phyloP scores from a whole-genome alignment of 1,140 invertebrate species.

The Oscheius sp. region DNA sequence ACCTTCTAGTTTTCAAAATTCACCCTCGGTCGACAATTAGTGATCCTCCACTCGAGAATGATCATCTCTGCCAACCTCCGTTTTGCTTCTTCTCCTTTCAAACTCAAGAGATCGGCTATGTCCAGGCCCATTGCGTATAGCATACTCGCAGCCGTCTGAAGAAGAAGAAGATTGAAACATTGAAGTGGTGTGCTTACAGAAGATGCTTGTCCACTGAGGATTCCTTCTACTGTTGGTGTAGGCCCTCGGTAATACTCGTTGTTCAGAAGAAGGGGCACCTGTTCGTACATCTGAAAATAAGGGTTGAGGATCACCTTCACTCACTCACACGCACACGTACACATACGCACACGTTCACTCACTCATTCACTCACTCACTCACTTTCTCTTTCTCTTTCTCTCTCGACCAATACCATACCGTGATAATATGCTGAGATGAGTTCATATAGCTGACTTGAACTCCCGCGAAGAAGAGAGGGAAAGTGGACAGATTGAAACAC shows the following conservation, averaged over 20 bases:
- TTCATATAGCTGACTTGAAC: constrained; percentile 25
- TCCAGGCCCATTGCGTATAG: constrained; percentile 10
- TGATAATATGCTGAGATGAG: constrained; percentile 19
- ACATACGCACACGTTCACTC: no score
- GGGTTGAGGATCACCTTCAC: not conserved
- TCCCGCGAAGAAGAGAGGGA: constrained; percentile 21
- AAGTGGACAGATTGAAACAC: constrained; percentile 19
- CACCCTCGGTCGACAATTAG: constrained; percentile 11
- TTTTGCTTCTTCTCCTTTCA: constrained; percentile 6
- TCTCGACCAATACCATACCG: not conserved
- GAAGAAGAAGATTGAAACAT: not conserved
- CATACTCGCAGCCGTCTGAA: not conserved
- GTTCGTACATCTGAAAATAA: constrained; percentile 15
- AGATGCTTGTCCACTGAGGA: constrained; percentile 9
- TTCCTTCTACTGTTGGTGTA: not conserved
- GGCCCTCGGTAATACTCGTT: constrained; percentile 5
- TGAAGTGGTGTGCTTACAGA: not conserved
- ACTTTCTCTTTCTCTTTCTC: no score
- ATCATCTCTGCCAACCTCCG: constrained; percentile 24
- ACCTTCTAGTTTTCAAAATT: not conserved
- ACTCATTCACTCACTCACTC: no score
- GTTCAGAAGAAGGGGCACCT: constrained; percentile 13
- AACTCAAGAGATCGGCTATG: constrained; percentile 5
- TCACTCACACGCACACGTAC: no score
- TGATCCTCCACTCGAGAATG: constrained; percentile 22